Evolutionary conservation across 2,113 vertebrate species (phyloP).

Genomic region (Hydropotes inermis): DNA sequence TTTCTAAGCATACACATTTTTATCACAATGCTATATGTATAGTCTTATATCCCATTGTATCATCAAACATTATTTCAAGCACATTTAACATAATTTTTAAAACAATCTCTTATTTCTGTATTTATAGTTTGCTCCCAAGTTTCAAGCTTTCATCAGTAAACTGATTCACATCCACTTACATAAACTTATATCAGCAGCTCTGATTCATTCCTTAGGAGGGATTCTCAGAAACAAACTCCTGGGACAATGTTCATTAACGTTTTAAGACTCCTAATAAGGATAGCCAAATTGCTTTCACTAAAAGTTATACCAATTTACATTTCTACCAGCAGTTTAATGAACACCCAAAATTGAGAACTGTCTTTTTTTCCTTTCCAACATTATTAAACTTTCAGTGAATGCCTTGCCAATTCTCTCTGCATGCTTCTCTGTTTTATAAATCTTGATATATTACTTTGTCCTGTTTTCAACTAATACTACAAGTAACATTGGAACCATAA

Average conservation of each 20-base stretch:
- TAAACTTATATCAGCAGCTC: not conserved
- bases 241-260: not conserved
- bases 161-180: not conserved
- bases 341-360: not conserved
- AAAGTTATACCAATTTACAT: not conserved
- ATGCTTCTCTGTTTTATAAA: not conserved
- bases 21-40: not conserved
- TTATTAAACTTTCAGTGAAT: not conserved
- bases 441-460: not conserved
- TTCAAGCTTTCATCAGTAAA: conserved; percentile 21
- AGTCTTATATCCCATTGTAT: not conserved
- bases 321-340: not conserved
- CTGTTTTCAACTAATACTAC: not conserved
- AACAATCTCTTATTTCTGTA: not conserved
- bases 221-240: not conserved
- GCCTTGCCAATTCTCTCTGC: not conserved
- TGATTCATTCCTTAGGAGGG: not conserved
- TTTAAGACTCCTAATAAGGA: conserved; percentile 14
- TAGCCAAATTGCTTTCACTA: not conserved
- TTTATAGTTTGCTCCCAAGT: not conserved
- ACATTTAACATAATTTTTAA: not conserved
- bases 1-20: not conserved
- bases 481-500: not conserved
- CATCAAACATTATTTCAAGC: not conserved
- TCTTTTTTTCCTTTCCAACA: not conserved